Evolutionary conservation across 2,113 vertebrate species (phyloP).

Genomic region (Furnarius figulus): DNA sequence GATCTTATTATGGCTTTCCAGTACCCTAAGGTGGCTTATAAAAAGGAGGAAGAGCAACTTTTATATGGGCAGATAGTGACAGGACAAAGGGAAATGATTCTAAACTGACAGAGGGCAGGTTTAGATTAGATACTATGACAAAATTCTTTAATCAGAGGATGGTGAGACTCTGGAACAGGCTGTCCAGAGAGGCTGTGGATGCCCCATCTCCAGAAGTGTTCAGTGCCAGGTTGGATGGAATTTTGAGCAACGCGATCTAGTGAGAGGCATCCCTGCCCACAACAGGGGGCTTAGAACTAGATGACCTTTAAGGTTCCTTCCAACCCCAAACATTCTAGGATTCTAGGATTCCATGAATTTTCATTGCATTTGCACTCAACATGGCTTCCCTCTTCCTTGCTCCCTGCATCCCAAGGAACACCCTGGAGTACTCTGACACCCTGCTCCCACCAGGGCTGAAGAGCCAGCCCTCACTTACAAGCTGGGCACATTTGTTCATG

Average conservation of each 20-base stretch:
- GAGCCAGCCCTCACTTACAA: neutral
- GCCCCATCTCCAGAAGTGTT: neutral
- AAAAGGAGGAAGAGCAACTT: neutral
- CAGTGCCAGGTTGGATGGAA: neutral
- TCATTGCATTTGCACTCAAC: neutral
- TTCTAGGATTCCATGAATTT: neutral
- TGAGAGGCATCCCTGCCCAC: neutral
- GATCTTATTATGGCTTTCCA: neutral
- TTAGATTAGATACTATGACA: neutral
- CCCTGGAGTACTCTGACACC: neutral
- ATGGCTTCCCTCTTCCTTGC: neutral
- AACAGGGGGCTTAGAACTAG: neutral
- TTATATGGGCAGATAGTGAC: neutral
- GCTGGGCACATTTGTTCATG: neutral
- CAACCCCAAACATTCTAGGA: neutral
- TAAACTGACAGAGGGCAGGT: neutral
- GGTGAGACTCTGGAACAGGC: neutral
- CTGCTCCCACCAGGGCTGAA: neutral
- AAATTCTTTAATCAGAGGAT: neutral
- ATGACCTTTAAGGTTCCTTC: neutral
- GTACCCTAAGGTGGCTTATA: neutral
- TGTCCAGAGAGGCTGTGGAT: neutral
- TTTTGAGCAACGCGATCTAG: neutral
- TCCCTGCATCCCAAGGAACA: fast-evolving
- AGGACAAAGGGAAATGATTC: neutral